Evolutionary conservation across 2,113 vertebrate genomes (phyloP).

Genomic region (Glareola pratincola): DNA sequence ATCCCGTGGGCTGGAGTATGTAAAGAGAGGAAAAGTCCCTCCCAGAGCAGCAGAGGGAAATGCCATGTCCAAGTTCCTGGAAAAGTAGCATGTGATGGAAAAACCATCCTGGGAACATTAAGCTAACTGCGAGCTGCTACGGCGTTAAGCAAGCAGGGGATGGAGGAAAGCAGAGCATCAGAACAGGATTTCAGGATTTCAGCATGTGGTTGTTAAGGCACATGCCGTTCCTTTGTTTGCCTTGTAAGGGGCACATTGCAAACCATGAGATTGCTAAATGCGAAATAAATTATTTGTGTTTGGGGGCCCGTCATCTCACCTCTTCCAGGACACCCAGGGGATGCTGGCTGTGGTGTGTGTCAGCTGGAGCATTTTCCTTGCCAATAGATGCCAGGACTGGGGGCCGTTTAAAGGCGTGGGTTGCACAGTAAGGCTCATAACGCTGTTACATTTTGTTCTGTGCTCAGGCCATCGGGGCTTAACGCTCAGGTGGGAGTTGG

Average conservation of each 20-base stretch:
- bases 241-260: background rate
- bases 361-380: background rate
- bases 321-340: background rate
- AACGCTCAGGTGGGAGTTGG: background rate
- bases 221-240: background rate
- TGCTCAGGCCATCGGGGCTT: background rate
- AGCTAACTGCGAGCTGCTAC: background rate
- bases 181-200: background rate
- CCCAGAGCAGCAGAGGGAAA: background rate
- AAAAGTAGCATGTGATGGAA: background rate
- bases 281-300: background rate
- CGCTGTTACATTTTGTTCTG: background rate
- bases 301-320: background rate
- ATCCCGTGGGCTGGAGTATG: fast-evolving
- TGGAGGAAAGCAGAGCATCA: background rate
- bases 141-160: background rate
- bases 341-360: background rate
- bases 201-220: background rate
- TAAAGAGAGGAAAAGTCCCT: background rate
- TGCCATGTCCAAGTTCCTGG: background rate
- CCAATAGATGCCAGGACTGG: background rate
- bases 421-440: background rate
- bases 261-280: background rate
- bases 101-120: background rate
- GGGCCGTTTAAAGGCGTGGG: background rate